These are phyloP conservation scores for Tipula vernalis DNA, from an alignment of 2,888 invertebrate genomes.

Conservation along the genomic window DNA sequence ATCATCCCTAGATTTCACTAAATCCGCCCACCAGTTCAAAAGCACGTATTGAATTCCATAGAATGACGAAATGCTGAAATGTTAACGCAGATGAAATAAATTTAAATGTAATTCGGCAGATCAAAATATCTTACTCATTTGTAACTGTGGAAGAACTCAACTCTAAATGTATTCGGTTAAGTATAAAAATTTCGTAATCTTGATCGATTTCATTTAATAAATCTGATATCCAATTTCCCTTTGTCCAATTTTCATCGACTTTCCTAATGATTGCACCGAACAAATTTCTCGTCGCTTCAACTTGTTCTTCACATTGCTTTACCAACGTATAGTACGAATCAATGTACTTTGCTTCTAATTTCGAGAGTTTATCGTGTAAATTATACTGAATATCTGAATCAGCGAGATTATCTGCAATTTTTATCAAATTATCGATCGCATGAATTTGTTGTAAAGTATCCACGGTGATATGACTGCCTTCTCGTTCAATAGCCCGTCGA, in stretches of 20 bases:
- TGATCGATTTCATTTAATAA: background rate
- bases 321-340: slow-evolving; percentile 21
- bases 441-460: slow-evolving; percentile 56
- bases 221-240: background rate
- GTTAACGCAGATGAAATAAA: background rate
- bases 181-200: background rate
- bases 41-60: slow-evolving; percentile 21
- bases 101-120: background rate
- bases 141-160: background rate
- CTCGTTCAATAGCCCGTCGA: slow-evolving; percentile 32
- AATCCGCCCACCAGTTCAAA: slow-evolving; percentile 24
- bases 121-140: background rate
- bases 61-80: slow-evolving; percentile 12
- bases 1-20: slow-evolving; percentile 17
- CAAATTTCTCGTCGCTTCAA: background rate
- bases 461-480: slow-evolving; percentile 32
- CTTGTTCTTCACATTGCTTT: background rate
- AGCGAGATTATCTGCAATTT: slow-evolving; percentile 23
- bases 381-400: background rate
- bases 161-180: background rate
- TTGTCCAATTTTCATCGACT: background rate
- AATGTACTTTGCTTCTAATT: slow-evolving; percentile 46
- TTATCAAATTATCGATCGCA: slow-evolving; percentile 49
- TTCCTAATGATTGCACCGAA: background rate
- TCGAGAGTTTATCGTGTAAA: slow-evolving; percentile 32